Conservation (phyloP, 2,113 vertebrate genomes). For the Nannobrachium achirus region DNA sequence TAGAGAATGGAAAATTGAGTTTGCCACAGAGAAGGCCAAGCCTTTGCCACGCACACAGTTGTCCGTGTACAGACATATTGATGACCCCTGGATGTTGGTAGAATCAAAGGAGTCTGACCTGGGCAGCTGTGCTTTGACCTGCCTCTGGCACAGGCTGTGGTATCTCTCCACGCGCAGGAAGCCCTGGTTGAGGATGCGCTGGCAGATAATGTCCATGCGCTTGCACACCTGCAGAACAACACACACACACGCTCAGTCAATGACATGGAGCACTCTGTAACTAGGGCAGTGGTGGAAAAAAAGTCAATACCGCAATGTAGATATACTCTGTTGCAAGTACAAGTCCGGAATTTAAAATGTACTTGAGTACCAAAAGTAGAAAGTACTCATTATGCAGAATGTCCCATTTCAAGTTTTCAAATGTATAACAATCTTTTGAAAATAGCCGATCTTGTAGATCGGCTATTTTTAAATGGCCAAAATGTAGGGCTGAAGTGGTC, state of each 20-base stretch:
- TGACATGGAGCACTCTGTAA: too few species aligned
- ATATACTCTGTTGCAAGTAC: neutral
- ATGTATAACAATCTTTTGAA: too few species aligned
- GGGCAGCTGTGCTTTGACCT: constrained; percentile 97
- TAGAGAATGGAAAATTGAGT: neutral
- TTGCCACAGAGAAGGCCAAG: neutral
- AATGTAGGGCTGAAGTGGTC: too few species aligned
- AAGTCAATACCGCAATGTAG: neutral
- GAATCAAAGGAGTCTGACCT: constrained; percentile 83
- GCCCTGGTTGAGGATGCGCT: constrained; percentile 96
- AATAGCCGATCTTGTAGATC: too few species aligned
- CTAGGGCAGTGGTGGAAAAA: neutral
- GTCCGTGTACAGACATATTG: neutral
- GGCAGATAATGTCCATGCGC: constrained; percentile 96
- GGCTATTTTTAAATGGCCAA: too few species aligned
- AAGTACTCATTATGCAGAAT: too few species aligned
- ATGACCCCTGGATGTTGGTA: neutral
- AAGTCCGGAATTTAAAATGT: neutral
- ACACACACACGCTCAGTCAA: neutral
- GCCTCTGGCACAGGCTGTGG: constrained; percentile 96
- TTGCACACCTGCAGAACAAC: constrained; percentile 89
- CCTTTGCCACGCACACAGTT: too few species aligned
- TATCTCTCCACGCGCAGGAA: constrained; percentile 98
- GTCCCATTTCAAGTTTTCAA: too few species aligned
- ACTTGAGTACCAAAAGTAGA: neutral